A percentile compares a stretch with the other conserved stretches of the same genome.
These are phyloP conservation scores for Plestiodon gilberti DNA, from an alignment of 2,113 vertebrate species.

Conservation along the genomic window DNA sequence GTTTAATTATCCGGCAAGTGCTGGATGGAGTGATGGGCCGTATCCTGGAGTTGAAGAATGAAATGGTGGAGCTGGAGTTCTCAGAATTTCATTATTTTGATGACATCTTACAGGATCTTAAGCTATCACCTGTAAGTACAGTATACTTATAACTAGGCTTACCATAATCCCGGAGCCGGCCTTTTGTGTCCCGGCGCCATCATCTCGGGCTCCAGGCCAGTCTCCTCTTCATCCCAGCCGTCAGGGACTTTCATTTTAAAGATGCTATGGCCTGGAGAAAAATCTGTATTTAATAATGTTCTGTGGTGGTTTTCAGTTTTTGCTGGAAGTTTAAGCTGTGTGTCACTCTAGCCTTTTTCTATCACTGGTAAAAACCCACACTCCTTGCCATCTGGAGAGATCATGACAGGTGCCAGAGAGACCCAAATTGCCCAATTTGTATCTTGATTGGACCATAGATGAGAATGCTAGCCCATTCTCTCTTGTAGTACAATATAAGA, in stretches of 20 bases:
- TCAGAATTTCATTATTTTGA: conserved; percentile 83
- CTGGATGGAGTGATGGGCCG: conserved; percentile 85
- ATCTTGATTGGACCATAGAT: no score
- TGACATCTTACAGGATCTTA: conserved; percentile 79
- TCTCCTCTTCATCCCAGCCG: no score
- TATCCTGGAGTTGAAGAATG: conserved; percentile 84
- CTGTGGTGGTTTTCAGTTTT: background rate
- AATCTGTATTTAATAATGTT: no score
- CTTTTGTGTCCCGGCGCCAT: no score
- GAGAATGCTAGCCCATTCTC: background rate
- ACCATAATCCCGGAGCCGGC: no score
- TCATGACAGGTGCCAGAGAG: no score
- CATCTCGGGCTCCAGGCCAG: no score
- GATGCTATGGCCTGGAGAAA: background rate
- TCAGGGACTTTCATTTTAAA: background rate
- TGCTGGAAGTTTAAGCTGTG: background rate
- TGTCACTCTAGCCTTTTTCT: no score
- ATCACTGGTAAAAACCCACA: no score
- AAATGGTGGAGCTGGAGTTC: conserved; percentile 84
- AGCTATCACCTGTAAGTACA: conserved; percentile 81
- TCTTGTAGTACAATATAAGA: no score
- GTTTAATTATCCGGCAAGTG: conserved; percentile 64
- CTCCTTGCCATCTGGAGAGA: no score
- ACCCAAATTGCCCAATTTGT: no score
- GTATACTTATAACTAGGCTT: accelerated